These are phyloP conservation scores for Macrochelys suwanniensis DNA, from an alignment of 2,797 vertebrate species.

Conservation along the genomic window DNA sequence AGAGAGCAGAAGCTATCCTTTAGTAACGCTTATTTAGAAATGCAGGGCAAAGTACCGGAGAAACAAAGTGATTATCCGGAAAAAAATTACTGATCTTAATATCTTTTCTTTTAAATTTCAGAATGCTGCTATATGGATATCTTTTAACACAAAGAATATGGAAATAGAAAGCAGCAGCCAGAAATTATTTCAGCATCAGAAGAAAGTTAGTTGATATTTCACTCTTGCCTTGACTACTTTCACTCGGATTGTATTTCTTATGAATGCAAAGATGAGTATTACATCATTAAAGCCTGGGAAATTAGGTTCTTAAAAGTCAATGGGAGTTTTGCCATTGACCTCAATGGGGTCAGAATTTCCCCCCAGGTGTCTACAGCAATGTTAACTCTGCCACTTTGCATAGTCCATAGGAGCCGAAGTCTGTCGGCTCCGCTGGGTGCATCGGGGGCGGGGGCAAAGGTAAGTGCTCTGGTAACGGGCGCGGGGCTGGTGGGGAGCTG, in stretches of 20 bases:
- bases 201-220: not conserved
- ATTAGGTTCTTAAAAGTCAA: not conserved
- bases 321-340: not conserved
- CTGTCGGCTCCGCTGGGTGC: too few relatives aligned
- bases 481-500: too few relatives aligned
- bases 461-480: too few relatives aligned
- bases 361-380: not conserved
- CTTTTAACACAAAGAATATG: not conserved
- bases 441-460: too few relatives aligned
- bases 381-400: not conserved
- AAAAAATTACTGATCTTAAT: not conserved
- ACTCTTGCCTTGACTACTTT: not conserved
- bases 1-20: not conserved
- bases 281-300: not conserved
- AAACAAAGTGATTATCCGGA: not conserved
- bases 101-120: not conserved
- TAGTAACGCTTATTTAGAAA: not conserved
- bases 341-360: not conserved
- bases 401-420: too few relatives aligned
- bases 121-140: not conserved
- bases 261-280: not conserved
- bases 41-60: not conserved
- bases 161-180: not conserved
- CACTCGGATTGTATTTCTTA: not conserved
- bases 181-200: not conserved